Conservation (phyloP, 2,113 vertebrate genomes). For the Indicator maculatus region DNA sequence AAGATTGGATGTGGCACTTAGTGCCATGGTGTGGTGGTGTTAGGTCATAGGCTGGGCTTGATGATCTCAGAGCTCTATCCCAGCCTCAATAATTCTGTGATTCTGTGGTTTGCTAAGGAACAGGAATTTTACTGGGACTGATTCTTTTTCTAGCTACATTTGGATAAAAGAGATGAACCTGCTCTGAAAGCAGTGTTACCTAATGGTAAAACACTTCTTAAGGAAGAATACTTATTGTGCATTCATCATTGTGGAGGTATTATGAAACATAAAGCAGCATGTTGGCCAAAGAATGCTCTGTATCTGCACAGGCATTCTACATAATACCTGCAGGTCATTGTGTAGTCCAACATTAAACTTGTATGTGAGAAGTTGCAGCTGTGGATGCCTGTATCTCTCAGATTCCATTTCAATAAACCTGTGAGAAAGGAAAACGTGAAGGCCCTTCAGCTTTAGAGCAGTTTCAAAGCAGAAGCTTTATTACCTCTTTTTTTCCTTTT, state of each 20-base stretch:
- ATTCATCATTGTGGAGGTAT: not conserved
- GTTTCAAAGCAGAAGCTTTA: constrained; percentile 69
- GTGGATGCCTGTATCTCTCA: constrained; percentile 30
- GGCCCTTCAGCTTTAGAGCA: constrained; percentile 41
- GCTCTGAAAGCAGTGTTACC: not conserved
- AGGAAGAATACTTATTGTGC: not conserved
- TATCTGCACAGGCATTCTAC: constrained; percentile 4
- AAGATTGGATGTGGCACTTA: no score
- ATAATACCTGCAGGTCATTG: constrained; percentile 36
- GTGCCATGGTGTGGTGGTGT: no score
- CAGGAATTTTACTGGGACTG: not conserved
- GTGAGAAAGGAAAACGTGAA: constrained; percentile 49
- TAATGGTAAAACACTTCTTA: not conserved
- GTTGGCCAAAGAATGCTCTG: not conserved
- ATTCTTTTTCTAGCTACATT: not conserved
- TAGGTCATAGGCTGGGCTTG: no score
- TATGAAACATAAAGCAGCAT: constrained; percentile 20
- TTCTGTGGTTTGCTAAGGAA: not conserved
- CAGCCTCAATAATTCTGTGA: no score
- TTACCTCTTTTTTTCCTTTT: not conserved
- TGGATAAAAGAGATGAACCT: not conserved
- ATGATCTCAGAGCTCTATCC: no score
- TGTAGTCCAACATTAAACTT: constrained; percentile 49
- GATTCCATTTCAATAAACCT: constrained; percentile 62
- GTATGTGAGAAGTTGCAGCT: constrained; percentile 57